Evolutionary conservation across 2,113 vertebrate genomes (phyloP).

Genomic region (Chamaea fasciata): DNA sequence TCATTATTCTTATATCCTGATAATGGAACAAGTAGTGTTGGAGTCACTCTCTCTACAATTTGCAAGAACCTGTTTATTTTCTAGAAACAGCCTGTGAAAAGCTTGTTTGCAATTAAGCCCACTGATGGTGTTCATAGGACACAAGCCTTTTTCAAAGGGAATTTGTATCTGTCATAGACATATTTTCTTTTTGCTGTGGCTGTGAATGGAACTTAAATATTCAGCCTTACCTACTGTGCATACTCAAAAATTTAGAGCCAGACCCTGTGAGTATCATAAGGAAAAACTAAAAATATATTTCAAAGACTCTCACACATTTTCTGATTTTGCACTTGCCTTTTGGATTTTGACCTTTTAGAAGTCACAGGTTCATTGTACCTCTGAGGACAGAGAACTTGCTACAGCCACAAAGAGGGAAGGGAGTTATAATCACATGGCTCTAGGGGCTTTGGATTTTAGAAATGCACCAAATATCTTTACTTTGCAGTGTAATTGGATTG

Average conservation of each 20-base stretch:
- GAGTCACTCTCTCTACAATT: background rate
- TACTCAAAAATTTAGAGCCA: background rate
- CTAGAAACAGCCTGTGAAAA: background rate
- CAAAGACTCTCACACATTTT: background rate
- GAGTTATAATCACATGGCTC: background rate
- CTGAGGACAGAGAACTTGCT: background rate
- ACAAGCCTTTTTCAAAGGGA: background rate
- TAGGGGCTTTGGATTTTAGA: background rate
- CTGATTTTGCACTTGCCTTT: background rate
- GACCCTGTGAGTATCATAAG: background rate
- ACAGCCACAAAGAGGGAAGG: background rate
- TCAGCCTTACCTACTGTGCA: background rate
- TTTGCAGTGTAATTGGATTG: background rate
- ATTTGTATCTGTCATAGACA: background rate
- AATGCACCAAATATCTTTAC: background rate
- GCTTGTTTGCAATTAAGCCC: background rate
- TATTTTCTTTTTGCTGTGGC: conserved; percentile 2
- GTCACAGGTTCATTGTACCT: background rate
- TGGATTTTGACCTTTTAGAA: background rate
- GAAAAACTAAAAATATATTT: background rate
- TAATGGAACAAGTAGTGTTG: background rate
- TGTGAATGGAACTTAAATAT: background rate
- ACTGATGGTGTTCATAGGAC: background rate
- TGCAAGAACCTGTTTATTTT: background rate
- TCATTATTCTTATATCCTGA: background rate